Evolutionary conservation across 2,888 invertebrate species (phyloP), one percentile per base, ranked within the genome.

Genomic region (Meiosimyza platycephala): DNA sequence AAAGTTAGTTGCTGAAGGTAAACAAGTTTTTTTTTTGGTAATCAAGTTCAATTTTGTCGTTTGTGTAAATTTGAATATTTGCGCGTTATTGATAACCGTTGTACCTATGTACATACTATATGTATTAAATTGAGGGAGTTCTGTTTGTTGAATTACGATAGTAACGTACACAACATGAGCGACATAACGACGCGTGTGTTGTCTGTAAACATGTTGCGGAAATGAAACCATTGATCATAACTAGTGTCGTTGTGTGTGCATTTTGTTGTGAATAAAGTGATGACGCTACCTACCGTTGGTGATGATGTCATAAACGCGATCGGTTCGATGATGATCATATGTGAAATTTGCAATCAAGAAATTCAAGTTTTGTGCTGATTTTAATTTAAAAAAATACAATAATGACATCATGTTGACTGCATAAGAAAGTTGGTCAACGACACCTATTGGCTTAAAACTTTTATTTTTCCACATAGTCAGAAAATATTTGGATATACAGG

Each of bases 1-100:
- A 57, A 65, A 72, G 62, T 18, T 62, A 67, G 52, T 52, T 60
- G 22, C 9, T 71, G 73, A 77, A 77, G 77, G 77, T 76, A 77
- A 77, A 77, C 76, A 54, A 75, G 74, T 76, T 77, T 71, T 63
- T 73, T 70, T 54, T n/a, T 22, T 1, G 33, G 54, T 33, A 51
- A 52, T 57, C 51, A 64, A 67, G 67, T 67, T 67, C 67, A 67
- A 67, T 48, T 63, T 28, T 33, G 33, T 3, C n/a, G n/a, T 28
- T 62, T 28, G 62, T 13, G 33, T 62, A 40, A 33, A 15, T 22
- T 22, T 22, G 13, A 52, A 68, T 68, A 33, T 69, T 74, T 75
- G 66, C 67, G 67, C 72, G 72, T 62, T 57, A 18, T 15, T 15
- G 50, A 65, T 16, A 15, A 54, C 33, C 16, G 9, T 65, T 72